phyloP scores from a whole-genome alignment of 2,797 vertebrate genomes.

The Acanthopagrus latus region DNA sequence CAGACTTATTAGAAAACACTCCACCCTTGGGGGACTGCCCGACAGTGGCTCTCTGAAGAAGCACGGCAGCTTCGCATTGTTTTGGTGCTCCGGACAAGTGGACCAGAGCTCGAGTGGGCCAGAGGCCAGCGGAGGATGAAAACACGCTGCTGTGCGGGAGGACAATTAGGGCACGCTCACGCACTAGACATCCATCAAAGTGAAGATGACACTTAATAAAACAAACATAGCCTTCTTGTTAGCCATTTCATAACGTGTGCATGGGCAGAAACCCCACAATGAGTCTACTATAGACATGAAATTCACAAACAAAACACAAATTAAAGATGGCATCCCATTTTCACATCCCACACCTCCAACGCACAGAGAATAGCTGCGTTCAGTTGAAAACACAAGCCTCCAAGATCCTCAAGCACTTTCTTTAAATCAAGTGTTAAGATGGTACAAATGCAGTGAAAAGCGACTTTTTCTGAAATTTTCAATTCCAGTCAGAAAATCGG shows the following conservation, averaged over 20 bases:
- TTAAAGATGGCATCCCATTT: slow-evolving; percentile 51
- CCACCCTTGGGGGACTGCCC: slow-evolving; percentile 47
- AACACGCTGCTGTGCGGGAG: slow-evolving; percentile 53
- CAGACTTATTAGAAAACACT: slow-evolving; percentile 63
- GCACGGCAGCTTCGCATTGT: slow-evolving; percentile 54
- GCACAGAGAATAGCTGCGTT: slow-evolving; percentile 31
- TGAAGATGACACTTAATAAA: slow-evolving; percentile 58
- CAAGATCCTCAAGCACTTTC: slow-evolving; percentile 1
- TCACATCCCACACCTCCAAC: slow-evolving; percentile 50
- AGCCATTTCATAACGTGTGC: slow-evolving; percentile 64
- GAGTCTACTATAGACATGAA: slow-evolving; percentile 25
- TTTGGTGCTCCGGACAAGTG: slow-evolving; percentile 57
- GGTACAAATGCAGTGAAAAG: not conserved
- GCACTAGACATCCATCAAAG: slow-evolving; percentile 65
- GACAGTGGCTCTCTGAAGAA: slow-evolving; percentile 54
- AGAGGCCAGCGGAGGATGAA: slow-evolving; percentile 58
- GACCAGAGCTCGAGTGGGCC: slow-evolving; percentile 62
- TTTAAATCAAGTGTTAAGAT: not conserved
- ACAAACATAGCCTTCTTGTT: slow-evolving; percentile 67
- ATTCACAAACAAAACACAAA: slow-evolving; percentile 61
- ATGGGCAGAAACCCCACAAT: slow-evolving; percentile 56
- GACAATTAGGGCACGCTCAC: slow-evolving; percentile 69
- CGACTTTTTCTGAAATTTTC: slow-evolving; percentile 20
- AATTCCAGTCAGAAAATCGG: not conserved
- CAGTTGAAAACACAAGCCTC: slow-evolving; percentile 43